phyloP scores from a whole-genome alignment of 2,113 vertebrate species.

The Ia io region DNA sequence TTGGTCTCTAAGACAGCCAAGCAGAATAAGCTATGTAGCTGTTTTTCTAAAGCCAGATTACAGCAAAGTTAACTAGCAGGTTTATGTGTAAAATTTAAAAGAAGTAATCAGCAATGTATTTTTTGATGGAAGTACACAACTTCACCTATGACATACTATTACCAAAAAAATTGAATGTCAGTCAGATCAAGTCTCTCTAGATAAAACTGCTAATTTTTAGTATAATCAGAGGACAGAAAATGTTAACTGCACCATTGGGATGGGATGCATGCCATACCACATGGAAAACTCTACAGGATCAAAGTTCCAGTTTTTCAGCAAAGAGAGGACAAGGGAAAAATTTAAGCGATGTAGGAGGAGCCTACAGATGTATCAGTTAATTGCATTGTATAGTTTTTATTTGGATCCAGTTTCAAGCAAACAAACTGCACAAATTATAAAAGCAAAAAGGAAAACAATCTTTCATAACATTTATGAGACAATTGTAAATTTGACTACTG shows the following conservation, averaged over 20 bases:
- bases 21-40: neutral
- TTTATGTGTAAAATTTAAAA: slow-evolving; percentile 26
- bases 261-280: neutral
- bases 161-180: neutral
- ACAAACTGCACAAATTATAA: neutral
- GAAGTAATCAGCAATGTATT: neutral
- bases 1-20: neutral
- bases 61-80: neutral
- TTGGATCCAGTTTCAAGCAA: neutral
- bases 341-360: neutral
- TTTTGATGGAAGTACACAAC: neutral
- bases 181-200: neutral
- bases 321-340: neutral
- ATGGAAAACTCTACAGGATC: neutral
- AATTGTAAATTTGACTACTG: neutral
- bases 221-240: neutral
- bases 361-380: neutral
- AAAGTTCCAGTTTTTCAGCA: neutral
- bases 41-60: neutral
- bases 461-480: neutral
- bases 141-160: neutral
- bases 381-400: neutral
- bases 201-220: neutral
- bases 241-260: neutral
- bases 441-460: neutral